Percentiles rank a stretch among this genome's conserved stretches.
phyloP scores from a whole-genome alignment of 2,797 vertebrate species.

The Amblyopsis hoosieri region DNA sequence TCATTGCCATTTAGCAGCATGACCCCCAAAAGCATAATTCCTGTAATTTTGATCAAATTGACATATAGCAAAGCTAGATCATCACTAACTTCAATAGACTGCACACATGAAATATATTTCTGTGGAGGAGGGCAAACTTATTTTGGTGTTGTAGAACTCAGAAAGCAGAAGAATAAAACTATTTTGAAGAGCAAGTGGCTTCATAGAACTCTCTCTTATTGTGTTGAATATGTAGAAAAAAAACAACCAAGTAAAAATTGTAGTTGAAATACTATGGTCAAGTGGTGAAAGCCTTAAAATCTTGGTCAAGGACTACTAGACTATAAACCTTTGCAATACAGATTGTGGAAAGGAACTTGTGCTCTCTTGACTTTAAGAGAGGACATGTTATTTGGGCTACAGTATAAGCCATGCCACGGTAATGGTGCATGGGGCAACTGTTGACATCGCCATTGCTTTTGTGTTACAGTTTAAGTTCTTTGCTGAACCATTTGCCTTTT shows the following conservation, averaged over 20 bases:
- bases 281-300: slow-evolving; percentile 57
- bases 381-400: slow-evolving; percentile 34
- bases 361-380: slow-evolving; percentile 26
- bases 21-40: slow-evolving; percentile 38
- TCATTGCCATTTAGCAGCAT: slow-evolving; percentile 49
- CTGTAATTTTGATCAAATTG: slow-evolving; percentile 25
- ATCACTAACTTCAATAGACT: slow-evolving; percentile 1
- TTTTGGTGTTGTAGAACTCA: slow-evolving; percentile 16
- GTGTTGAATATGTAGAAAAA: slow-evolving; percentile 25
- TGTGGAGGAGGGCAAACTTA: slow-evolving; percentile 15
- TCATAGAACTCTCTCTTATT: slow-evolving; percentile 21
- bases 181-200: slow-evolving; percentile 18
- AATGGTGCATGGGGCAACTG: slow-evolving; percentile 16
- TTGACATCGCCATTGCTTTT: slow-evolving; percentile 23
- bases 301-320: slow-evolving; percentile 56
- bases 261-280: slow-evolving; percentile 45
- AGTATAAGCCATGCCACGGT: slow-evolving; percentile 27
- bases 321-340: slow-evolving; percentile 35
- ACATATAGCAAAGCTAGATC: slow-evolving; percentile 10
- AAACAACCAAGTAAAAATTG: no score
- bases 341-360: slow-evolving; percentile 26
- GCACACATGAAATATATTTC: slow-evolving; percentile 8
- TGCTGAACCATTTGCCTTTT: slow-evolving; percentile 19
- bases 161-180: background rate
- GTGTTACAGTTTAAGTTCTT: slow-evolving; percentile 36